Base-by-base conservation (phyloP, 2,888 invertebrate genomes). In the Pantelozetes paolii region DNA sequence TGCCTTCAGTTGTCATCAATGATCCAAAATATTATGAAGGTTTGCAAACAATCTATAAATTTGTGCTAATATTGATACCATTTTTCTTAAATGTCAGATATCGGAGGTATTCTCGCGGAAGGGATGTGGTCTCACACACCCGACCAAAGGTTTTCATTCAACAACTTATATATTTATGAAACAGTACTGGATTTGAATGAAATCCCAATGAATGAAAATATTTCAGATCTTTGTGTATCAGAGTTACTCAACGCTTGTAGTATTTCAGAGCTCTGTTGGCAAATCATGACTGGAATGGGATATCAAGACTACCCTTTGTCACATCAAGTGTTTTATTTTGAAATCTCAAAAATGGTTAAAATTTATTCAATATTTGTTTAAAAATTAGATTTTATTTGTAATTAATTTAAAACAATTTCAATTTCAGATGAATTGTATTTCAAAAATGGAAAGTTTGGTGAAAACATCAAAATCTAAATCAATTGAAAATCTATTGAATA, bases 291-390 rank as follows among this genome's bases (percentile, higher is more conserved):
- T 23, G 69, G 9, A 5, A 1, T 26, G 18, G 3, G 23, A 23
- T 57, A 62, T 26, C 3, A 72, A 62, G 72, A 57, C 30, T 72
- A 57, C 36, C 72, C 64, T 2, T 40, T 72, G 64, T 26, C 72
- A 42, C 72, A 72, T 40, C 72, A 72, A 26, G 64, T 72, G 9
- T 57, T 72, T 18, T 72, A 72, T 45, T 20, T 69, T n/a, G 59
- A 32, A 36, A 62, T 72, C 2, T 62, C 64, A 23, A 28, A 26
- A 40, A 42, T 15, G 71, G 71, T 71, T 1, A 62, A 45, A 45
- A 40, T 9, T 6, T 40, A 6, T 9, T 40, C 6, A 40, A 40
- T 40, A 9, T 9, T 40, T 40, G 13, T 40, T 40, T n/a, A n/a
- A 40, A 13, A 40, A 40, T 26, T 59, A 59, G n/a, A 23, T 23